phyloP scores from a whole-genome alignment of 2,797 vertebrate species.

The Clarias laeviceps region DNA sequence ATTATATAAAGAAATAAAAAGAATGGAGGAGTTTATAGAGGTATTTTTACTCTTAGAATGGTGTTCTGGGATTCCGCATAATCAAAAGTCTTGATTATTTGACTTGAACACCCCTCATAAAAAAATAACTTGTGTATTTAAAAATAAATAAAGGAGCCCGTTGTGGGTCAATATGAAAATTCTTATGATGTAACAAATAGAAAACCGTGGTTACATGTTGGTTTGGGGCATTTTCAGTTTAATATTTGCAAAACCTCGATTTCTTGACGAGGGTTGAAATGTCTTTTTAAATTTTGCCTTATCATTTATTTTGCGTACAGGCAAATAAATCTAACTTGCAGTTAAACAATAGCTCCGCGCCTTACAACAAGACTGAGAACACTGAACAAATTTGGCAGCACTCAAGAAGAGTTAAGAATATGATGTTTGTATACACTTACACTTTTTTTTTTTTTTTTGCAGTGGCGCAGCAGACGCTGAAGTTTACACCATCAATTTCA shows the following conservation, averaged over 20 bases:
- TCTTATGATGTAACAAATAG: not conserved
- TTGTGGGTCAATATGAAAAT: not conserved
- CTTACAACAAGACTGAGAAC: not conserved
- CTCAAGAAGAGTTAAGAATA: not conserved
- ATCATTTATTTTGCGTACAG: not conserved
- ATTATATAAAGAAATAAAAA: no score
- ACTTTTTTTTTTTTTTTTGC: not conserved
- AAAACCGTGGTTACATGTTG: not conserved
- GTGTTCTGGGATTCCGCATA: no score
- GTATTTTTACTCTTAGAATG: no score
- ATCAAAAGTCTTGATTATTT: no score
- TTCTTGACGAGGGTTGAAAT: not conserved
- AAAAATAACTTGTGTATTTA: not conserved
- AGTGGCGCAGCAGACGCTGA: not conserved
- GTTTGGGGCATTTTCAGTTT: not conserved
- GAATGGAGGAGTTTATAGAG: no score
- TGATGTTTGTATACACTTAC: not conserved
- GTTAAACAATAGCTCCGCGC: not conserved
- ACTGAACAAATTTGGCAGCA: not conserved
- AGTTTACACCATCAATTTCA: not conserved
- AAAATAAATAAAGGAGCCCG: not conserved
- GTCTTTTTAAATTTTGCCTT: not conserved
- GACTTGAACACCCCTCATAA: not conserved
- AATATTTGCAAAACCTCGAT: not conserved
- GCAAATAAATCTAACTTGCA: not conserved